Evolutionary conservation across 2,113 vertebrate species (phyloP).

Genomic region (Dicrurus megarhynchus): DNA sequence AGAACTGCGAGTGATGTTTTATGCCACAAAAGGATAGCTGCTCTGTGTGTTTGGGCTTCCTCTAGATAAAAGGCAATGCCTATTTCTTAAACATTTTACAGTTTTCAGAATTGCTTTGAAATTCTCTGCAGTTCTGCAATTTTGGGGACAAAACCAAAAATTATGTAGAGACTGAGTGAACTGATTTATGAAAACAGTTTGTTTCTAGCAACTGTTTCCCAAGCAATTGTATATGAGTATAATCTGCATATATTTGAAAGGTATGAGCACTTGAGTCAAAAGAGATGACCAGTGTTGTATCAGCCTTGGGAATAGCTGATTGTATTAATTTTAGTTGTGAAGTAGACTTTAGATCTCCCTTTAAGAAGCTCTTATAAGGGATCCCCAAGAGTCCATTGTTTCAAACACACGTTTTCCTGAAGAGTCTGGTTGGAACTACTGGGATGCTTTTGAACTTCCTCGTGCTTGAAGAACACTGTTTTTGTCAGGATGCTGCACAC

Average conservation of each 20-base stretch:
- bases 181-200: not conserved
- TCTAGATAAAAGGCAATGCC: not conserved
- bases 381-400: not conserved
- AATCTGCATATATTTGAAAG: not conserved
- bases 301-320: not conserved
- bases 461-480: not conserved
- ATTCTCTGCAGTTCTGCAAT: not conserved
- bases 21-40: not conserved
- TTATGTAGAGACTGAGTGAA: not conserved
- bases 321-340: not conserved
- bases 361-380: not conserved
- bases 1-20: not conserved
- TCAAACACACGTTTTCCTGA: not conserved
- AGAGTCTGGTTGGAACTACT: not conserved
- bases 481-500: not conserved
- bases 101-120: not conserved
- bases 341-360: not conserved
- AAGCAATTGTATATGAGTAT: not conserved
- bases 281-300: not conserved
- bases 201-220: not conserved
- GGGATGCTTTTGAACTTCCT: not conserved
- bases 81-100: not conserved
- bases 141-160: not conserved
- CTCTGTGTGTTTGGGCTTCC: not conserved
- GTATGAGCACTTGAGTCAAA: not conserved